A percentile compares a stretch with the other conserved stretches of the same genome.
Conservation (phyloP, 2,113 vertebrate genomes). For the Astatoreochromis straeleni region DNA sequence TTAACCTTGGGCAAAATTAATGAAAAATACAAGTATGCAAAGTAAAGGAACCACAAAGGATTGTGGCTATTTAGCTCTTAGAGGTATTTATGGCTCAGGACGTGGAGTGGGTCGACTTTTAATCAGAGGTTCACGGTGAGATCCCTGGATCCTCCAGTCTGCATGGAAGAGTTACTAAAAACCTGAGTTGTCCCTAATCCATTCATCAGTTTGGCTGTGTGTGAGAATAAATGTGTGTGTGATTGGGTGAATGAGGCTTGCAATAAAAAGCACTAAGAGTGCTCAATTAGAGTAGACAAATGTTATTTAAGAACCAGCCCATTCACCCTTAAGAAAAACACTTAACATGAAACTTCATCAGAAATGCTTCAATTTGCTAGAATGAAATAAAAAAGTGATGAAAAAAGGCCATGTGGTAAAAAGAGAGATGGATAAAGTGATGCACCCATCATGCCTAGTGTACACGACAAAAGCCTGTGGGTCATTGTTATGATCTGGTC, state of each 20-base stretch:
- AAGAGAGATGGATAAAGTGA: not conserved
- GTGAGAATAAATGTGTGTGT: not conserved
- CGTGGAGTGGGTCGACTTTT: not conserved
- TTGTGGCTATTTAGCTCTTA: not conserved
- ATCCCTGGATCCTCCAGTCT: not conserved
- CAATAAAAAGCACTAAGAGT: not conserved
- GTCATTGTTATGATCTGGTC: not conserved
- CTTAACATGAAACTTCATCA: not conserved
- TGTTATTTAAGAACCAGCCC: not conserved
- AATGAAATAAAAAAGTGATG: not conserved
- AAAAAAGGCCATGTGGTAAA: not conserved
- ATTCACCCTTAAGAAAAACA: not conserved
- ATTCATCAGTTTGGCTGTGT: not conserved
- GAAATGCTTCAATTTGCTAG: not conserved
- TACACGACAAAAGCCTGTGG: not conserved
- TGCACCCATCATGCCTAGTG: too few species aligned
- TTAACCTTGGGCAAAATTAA: not conserved
- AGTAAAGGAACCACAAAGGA: not conserved
- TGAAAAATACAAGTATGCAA: not conserved
- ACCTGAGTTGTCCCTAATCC: not conserved
- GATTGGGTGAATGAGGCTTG: not conserved
- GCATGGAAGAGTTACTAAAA: not conserved
- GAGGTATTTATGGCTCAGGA: not conserved
- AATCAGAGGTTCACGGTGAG: not conserved
- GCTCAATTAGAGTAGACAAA: not conserved